Base-by-base conservation (phyloP, 1,140 invertebrate species). In the Drosophila nasuta region DNA sequence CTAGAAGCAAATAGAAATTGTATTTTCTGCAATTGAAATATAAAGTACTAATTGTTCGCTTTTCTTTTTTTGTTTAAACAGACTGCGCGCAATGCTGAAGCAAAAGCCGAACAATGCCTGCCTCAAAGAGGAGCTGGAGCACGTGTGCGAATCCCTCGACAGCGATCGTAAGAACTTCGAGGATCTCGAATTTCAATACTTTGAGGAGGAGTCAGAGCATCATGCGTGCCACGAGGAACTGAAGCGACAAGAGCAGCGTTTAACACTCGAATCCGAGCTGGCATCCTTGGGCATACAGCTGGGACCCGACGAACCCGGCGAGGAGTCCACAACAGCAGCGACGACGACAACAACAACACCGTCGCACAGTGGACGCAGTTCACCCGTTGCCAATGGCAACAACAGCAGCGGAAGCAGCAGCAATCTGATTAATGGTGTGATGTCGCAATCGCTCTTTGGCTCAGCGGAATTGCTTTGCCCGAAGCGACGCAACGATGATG, bases 151-250 rank as follows among this genome's bases (percentile, higher is more conserved):
- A 67, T 93, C 94, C 1, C 86, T 96, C 13, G 96, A 96, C 65
- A 95, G 95, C 67, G 96, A 96, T 80, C 94, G 94, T 7, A 96
- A 97, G 93, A 94, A 96, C 35, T 98, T 97, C 91, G 98, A 99
- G 93, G 97, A 98, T 92, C 93, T 98, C 13, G 98, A 99, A 93
- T 99, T 98, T 93, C 96, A 97, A 88, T 96, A 98, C 92, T 94
- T 98, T 65, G 98, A 99, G 93, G 97, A 97, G 85, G 96, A 97
- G 91, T 96, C 97, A 1, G 96, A 97, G 90, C 94, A 95, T 94
- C 94, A 96, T 60, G 95, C 96, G n/a, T 95, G 95, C 11, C 94
- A 96, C 58, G 97, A 98, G 93, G 96, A 97, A 82, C 79, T 97
- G 4, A 96, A 97, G 89, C 95, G 96, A 77, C 96, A 96, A 91